These are phyloP conservation scores for Hirtodrosophila duncani DNA, from an alignment of 2,888 invertebrate genomes.

Conservation along the genomic window DNA sequence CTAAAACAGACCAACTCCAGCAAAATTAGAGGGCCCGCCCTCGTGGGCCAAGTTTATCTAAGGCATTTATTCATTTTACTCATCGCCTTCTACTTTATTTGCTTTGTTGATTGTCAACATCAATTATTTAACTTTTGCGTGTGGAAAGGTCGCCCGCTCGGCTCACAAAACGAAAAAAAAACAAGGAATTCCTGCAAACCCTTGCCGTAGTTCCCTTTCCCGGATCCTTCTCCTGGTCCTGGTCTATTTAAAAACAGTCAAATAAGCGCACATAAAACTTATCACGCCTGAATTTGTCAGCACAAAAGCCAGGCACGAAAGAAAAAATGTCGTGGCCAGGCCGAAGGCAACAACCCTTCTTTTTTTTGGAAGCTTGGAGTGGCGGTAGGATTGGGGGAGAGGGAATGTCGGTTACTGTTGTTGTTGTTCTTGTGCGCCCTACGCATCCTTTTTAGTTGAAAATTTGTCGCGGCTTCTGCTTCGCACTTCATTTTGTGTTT, in stretches of 20 bases:
- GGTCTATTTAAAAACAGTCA: constrained; percentile 73
- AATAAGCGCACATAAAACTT: constrained; percentile 73
- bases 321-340: constrained; percentile 18
- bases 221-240: constrained; percentile 8
- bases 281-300: constrained; percentile 76
- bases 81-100: constrained; percentile 62
- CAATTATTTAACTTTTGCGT: constrained; percentile 74
- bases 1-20: constrained; percentile 22
- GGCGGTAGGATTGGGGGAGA: too few species aligned
- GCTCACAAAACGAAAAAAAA: constrained; percentile 27
- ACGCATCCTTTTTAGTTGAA: constrained; percentile 30
- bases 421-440: constrained; percentile 11
- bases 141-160: too few species aligned
- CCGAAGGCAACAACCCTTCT: constrained; percentile 54
- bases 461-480: constrained; percentile 62
- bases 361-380: constrained; percentile 16
- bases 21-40: constrained; percentile 8
- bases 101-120: constrained; percentile 75
- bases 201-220: constrained; percentile 18
- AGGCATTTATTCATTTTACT: constrained; percentile 43
- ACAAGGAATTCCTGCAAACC: constrained; percentile 16
- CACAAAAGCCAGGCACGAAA: constrained; percentile 55
- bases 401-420: too few species aligned
- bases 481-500: constrained; percentile 71
- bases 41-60: constrained; percentile 27